Conservation (phyloP, 2,888 invertebrate species). For the Ptychoptera contaminata region DNA sequence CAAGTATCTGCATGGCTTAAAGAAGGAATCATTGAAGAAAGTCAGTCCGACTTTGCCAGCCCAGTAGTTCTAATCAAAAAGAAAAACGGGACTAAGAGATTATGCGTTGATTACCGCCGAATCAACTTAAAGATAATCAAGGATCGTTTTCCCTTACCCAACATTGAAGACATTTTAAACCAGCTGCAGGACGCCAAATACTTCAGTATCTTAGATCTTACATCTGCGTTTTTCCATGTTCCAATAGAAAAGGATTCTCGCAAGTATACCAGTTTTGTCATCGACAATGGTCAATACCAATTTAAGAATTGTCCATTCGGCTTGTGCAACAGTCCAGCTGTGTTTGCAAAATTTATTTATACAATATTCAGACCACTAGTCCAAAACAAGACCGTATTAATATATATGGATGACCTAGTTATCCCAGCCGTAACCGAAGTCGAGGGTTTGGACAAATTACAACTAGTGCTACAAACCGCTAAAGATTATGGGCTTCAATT, state of each 20-base stretch:
- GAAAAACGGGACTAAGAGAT: slow-evolving; percentile 8
- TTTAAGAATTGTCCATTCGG: neutral
- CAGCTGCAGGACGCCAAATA: neutral
- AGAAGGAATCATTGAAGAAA: slow-evolving; percentile 6
- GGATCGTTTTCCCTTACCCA: neutral
- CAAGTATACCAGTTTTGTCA: neutral
- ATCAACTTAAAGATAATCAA: slow-evolving; percentile 7
- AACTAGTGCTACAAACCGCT: slow-evolving; percentile 6
- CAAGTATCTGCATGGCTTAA: neutral
- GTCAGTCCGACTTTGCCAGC: slow-evolving; percentile 10
- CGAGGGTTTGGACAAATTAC: slow-evolving; percentile 8
- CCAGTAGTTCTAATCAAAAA: slow-evolving; percentile 6
- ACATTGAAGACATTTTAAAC: neutral
- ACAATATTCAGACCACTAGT: neutral
- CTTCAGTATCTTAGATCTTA: neutral
- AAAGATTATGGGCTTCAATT: slow-evolving; percentile 9
- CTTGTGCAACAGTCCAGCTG: neutral
- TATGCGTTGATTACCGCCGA: slow-evolving; percentile 9
- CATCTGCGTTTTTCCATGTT: neutral
- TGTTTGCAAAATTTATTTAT: neutral
- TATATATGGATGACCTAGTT: slow-evolving; percentile 12
- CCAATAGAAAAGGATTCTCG: neutral
- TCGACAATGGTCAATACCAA: neutral
- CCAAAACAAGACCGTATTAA: slow-evolving; percentile 3
- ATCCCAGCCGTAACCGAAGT: slow-evolving; percentile 9